These are phyloP conservation scores for Telenomus remus DNA, from an alignment of 1,140 invertebrate species.

Conservation along the genomic window DNA sequence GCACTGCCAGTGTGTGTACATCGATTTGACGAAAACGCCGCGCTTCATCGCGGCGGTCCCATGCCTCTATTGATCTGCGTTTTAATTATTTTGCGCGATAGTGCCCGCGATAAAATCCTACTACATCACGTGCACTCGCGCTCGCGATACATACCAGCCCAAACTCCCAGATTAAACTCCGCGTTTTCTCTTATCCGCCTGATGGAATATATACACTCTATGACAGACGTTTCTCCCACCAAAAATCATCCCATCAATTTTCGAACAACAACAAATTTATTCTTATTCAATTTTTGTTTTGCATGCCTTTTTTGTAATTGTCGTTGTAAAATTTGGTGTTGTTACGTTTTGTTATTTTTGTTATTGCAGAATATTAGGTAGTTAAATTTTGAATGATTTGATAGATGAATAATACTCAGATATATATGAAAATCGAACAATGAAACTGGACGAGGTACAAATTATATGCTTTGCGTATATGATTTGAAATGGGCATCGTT, in stretches of 20 bases:
- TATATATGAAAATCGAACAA: constrained; percentile 1
- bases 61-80: constrained; percentile 59
- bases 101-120: constrained; percentile 59
- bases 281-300: too few relatives aligned
- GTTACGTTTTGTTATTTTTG: too few relatives aligned
- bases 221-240: constrained; percentile 57
- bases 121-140: constrained; percentile 41
- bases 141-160: constrained; percentile 22
- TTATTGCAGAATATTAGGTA: too few relatives aligned
- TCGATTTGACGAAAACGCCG: constrained; percentile 31
- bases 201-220: constrained; percentile 27
- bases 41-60: constrained; percentile 31
- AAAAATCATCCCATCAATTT: too few relatives aligned
- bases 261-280: too few relatives aligned
- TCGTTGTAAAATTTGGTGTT: too few relatives aligned
- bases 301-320: too few relatives aligned
- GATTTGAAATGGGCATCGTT: constrained; percentile 54
- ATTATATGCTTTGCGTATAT: constrained; percentile 36
- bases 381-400: too few relatives aligned
- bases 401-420: neutral
- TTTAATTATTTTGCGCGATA: constrained; percentile 64
- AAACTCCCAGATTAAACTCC: constrained; percentile 49
- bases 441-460: constrained; percentile 1
- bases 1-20: constrained; percentile 43
- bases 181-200: constrained; percentile 52